Percentiles rank a stretch among this genome's conserved stretches.
Evolutionary conservation across 2,888 invertebrate species (phyloP).

Genomic region (Synergus gifuensis): DNA sequence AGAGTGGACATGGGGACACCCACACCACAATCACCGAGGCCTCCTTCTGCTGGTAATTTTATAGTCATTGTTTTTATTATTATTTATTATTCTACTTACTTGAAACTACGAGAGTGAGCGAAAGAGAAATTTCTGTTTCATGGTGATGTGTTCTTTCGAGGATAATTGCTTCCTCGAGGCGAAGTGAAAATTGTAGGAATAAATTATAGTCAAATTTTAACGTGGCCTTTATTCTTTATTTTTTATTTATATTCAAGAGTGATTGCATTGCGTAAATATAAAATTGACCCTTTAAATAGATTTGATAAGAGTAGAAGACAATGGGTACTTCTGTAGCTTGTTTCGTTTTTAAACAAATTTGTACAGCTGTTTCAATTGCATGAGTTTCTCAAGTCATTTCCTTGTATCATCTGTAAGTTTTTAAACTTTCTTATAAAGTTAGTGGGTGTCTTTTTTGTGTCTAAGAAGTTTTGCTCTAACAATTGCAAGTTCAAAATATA

Average conservation of each 20-base stretch:
- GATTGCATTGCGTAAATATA: not conserved
- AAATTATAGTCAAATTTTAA: not conserved
- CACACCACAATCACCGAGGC: conserved; percentile 83
- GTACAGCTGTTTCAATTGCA: not conserved
- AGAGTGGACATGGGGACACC: conserved; percentile 78
- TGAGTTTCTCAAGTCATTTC: not conserved
- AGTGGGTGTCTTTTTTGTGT: not conserved
- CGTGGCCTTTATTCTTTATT: too few species aligned
- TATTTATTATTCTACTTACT: not conserved
- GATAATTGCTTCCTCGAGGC: not conserved
- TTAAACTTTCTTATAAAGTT: not conserved
- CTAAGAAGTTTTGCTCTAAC: not conserved
- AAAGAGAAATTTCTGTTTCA: conserved; percentile 16
- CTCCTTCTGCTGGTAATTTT: conserved; percentile 85
- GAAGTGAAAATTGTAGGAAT: not conserved
- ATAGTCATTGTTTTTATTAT: conserved; percentile 15
- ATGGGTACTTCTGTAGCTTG: not conserved
- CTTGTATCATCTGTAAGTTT: not conserved
- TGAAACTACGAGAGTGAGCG: not conserved
- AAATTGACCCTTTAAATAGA: not conserved
- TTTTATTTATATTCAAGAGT: too few species aligned
- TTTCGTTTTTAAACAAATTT: not conserved
- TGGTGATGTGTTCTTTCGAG: not conserved
- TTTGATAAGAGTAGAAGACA: not conserved
- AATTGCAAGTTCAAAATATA: not conserved